Percentiles rank a stretch among this genome's conserved stretches.
Conservation (phyloP, 2,797 vertebrate genomes). For the Margarornis squamiger region DNA sequence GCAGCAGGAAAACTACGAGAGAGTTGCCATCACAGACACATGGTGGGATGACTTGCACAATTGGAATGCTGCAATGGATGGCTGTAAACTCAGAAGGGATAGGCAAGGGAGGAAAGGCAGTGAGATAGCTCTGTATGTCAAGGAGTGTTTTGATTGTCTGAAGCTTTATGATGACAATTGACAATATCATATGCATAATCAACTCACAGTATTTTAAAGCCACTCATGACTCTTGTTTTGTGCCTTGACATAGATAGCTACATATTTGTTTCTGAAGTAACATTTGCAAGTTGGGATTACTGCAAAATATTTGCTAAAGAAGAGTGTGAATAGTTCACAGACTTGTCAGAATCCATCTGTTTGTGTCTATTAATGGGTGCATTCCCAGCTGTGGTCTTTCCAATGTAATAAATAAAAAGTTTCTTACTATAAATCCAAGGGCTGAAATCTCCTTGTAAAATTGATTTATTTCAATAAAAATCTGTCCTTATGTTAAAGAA, state of each 20-base stretch:
- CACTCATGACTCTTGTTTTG: neutral
- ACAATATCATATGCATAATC: neutral
- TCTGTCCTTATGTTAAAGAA: neutral
- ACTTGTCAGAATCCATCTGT: slow-evolving; percentile 70
- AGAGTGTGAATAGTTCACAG: slow-evolving; percentile 49
- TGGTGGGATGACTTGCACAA: neutral
- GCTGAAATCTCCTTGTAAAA: slow-evolving; percentile 52
- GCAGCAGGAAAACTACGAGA: neutral
- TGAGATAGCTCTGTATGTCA: neutral
- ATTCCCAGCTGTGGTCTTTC: slow-evolving; percentile 61
- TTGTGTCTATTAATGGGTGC: slow-evolving; percentile 46
- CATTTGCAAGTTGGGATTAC: slow-evolving; percentile 58
- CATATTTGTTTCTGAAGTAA: slow-evolving; percentile 64
- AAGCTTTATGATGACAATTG: neutral
- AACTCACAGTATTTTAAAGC: neutral
- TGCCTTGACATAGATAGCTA: slow-evolving; percentile 16
- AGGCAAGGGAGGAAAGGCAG: neutral
- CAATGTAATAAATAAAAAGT: slow-evolving; percentile 24
- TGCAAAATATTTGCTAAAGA: slow-evolving; percentile 70
- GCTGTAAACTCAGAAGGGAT: neutral
- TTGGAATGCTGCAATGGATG: neutral
- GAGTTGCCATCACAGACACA: neutral
- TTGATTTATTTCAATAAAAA: slow-evolving; percentile 42
- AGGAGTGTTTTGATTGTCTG: neutral
- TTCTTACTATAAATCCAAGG: slow-evolving; percentile 15